phyloP scores from a whole-genome alignment of 2,113 vertebrate species.

The Pelobates fuscus region DNA sequence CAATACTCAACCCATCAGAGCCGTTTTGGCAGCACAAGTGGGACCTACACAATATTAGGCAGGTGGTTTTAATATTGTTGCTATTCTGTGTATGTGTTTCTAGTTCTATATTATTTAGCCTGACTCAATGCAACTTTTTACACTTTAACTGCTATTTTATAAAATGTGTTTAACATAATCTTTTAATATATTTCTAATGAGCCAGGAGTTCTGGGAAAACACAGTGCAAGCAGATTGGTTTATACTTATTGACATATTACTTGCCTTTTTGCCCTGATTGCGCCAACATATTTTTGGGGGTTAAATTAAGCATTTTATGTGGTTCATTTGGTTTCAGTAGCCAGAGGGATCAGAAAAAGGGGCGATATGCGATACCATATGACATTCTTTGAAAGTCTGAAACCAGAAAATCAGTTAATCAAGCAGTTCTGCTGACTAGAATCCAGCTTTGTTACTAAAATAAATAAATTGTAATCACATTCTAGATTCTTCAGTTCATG shows the following conservation, averaged over 20 bases:
- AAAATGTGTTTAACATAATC: too few species aligned
- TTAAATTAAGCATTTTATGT: slow-evolving; percentile 17
- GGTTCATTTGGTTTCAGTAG: slow-evolving; percentile 39
- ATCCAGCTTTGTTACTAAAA: slow-evolving; percentile 21
- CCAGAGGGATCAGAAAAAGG: slow-evolving; percentile 17
- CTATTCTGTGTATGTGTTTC: too few species aligned
- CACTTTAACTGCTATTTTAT: too few species aligned
- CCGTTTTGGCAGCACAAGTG: too few species aligned
- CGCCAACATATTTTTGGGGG: not conserved
- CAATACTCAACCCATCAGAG: too few species aligned
- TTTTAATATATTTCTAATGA: not conserved
- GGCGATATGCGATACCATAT: slow-evolving; percentile 15
- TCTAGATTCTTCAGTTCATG: not conserved
- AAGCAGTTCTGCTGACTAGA: slow-evolving; percentile 26
- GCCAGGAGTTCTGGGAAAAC: not conserved
- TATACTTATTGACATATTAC: not conserved
- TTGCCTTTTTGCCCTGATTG: not conserved
- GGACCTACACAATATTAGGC: too few species aligned
- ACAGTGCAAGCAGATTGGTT: not conserved
- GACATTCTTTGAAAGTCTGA: slow-evolving; percentile 20
- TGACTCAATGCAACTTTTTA: too few species aligned
- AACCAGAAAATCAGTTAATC: slow-evolving; percentile 35
- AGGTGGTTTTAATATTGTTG: too few species aligned
- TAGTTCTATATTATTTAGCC: too few species aligned
- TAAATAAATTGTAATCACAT: slow-evolving; percentile 17